Evolutionary conservation across 2,113 vertebrate genomes (phyloP).

Genomic region (Peromyscus polionotus): DNA sequence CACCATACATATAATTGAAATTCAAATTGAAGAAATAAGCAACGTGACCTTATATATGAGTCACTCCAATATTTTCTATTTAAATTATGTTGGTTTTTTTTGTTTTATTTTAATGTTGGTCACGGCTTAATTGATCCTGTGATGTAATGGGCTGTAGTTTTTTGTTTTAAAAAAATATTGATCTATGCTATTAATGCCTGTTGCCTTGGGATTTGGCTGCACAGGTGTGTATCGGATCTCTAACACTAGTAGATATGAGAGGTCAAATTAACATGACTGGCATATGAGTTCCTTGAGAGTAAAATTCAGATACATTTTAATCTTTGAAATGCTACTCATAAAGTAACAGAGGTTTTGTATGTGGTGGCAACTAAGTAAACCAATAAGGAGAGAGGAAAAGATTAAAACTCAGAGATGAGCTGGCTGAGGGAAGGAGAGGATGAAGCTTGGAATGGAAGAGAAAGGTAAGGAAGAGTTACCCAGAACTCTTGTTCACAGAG

Average conservation of each 20-base stretch:
- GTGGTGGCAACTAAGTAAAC: background rate
- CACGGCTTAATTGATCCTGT: constrained; percentile 29
- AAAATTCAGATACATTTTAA: background rate
- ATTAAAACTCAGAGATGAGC: background rate
- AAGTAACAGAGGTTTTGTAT: background rate
- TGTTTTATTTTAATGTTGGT: background rate
- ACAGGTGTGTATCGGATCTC: background rate
- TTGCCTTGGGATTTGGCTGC: background rate
- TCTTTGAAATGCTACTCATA: constrained; percentile 14
- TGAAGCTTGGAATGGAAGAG: background rate
- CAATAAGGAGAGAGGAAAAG: background rate
- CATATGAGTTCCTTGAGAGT: background rate
- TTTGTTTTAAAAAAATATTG: constrained; percentile 18
- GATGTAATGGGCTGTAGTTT: background rate
- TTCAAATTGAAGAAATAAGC: constrained; percentile 15
- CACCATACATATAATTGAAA: background rate
- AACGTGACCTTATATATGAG: background rate
- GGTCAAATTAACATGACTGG: background rate
- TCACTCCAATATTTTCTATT: constrained; percentile 31
- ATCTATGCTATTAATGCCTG: constrained; percentile 13
- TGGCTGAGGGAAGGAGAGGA: background rate
- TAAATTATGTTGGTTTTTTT: background rate
- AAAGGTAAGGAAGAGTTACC: background rate
- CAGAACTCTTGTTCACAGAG: background rate
- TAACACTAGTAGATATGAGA: background rate